Percentiles rank a stretch among this genome's conserved stretches.
Evolutionary conservation across 2,888 invertebrate genomes (phyloP).

Genomic region (Caenorhabditis sp.): DNA sequence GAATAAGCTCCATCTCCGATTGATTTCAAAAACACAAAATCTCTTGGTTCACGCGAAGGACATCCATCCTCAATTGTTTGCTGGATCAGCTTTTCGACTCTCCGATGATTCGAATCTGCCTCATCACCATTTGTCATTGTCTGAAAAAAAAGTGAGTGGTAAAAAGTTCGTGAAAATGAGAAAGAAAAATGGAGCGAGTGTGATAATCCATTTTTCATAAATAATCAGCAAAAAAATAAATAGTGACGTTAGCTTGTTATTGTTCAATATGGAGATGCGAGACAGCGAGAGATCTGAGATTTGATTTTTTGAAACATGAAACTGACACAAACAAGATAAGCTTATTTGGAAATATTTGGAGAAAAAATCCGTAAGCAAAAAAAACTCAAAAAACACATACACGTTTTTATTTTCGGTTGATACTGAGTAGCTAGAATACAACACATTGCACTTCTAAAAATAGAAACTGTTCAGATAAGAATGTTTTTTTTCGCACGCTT

Average conservation of each 20-base stretch:
- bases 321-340: not conserved
- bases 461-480: no score
- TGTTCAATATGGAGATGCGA: constrained; percentile 2
- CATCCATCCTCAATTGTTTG: constrained; percentile 15
- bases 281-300: not conserved
- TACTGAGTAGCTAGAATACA: no score
- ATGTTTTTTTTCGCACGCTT: no score
- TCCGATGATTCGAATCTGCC: not conserved
- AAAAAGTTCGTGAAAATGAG: not conserved
- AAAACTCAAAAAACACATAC: not conserved
- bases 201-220: not conserved
- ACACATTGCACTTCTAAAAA: no score
- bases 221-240: not conserved
- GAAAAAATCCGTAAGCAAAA: not conserved
- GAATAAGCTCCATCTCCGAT: constrained; percentile 98
- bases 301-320: constrained; percentile 1
- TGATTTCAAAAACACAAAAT: constrained; percentile 15
- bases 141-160: not conserved
- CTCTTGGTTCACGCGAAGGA: constrained; percentile 7
- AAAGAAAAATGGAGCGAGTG: not conserved
- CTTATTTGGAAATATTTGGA: not conserved
- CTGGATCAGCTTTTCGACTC: constrained; percentile 10
- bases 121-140: not conserved
- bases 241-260: not conserved
- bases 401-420: no score